phyloP scores from a whole-genome alignment of 1,140 invertebrate species.

The Colletes gigas region DNA sequence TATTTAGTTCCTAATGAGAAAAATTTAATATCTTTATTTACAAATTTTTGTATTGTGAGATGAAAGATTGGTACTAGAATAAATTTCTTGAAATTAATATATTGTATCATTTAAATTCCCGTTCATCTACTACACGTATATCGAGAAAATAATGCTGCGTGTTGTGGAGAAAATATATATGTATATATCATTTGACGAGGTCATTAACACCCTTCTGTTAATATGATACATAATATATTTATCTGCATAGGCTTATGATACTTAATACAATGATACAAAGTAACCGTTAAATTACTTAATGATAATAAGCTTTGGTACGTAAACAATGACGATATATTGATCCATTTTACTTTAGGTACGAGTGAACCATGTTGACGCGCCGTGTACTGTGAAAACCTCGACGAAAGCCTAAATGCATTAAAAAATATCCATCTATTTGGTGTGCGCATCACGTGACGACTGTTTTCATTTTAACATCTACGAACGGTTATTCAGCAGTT shows the following conservation, averaged over 20 bases:
- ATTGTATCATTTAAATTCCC: slow-evolving; percentile 28
- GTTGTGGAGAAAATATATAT: background rate
- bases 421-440: slow-evolving; percentile 63
- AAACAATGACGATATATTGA: slow-evolving; percentile 77
- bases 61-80: slow-evolving; percentile 61
- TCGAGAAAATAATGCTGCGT: background rate
- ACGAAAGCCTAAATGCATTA: slow-evolving; percentile 53
- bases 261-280: slow-evolving; percentile 79
- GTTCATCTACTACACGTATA: background rate
- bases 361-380: slow-evolving; percentile 61
- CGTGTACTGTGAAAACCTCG: slow-evolving; percentile 43
- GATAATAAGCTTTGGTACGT: slow-evolving; percentile 81
- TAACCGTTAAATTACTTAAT: slow-evolving; percentile 79
- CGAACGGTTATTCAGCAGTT: slow-evolving; percentile 30
- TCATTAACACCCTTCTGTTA: slow-evolving; percentile 23
- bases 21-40: slow-evolving; percentile 55
- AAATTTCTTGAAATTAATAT: slow-evolving; percentile 49
- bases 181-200: slow-evolving; percentile 5
- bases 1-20: slow-evolving; percentile 44
- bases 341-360: slow-evolving; percentile 59
- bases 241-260: slow-evolving; percentile 78
- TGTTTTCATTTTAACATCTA: slow-evolving; percentile 37
- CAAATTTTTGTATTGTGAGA: slow-evolving; percentile 62
- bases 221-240: slow-evolving; percentile 78
- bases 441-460: slow-evolving; percentile 61